phyloP scores from a whole-genome alignment of 1,140 invertebrate genomes.

The Drosophila bocqueti region DNA sequence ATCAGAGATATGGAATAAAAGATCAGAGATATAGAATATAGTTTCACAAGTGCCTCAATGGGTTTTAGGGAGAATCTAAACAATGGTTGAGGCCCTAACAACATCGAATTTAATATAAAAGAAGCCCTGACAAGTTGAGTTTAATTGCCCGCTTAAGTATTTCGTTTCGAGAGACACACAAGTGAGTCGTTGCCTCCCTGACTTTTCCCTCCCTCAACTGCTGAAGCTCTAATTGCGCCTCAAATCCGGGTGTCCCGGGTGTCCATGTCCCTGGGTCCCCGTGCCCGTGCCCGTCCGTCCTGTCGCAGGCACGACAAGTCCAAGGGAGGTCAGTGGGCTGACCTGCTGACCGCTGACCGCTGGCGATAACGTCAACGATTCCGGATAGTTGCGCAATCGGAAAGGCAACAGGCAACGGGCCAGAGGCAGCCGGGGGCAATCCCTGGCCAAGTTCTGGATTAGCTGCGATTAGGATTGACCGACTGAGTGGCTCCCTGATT shows the following conservation, averaged over 20 bases:
- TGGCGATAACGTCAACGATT: slow-evolving; percentile 19
- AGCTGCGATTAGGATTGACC: slow-evolving; percentile 65
- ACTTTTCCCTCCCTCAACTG: not conserved
- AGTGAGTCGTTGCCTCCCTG: not conserved
- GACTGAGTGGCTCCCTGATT: slow-evolving; percentile 64
- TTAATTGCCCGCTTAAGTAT: not conserved
- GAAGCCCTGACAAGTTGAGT: not conserved
- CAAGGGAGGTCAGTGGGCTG: slow-evolving; percentile 11
- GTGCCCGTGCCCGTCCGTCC: too few relatives aligned
- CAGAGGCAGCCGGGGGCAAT: not conserved
- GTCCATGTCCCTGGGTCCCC: not conserved
- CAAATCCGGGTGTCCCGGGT: not conserved
- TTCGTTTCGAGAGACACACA: not conserved
- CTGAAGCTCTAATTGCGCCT: slow-evolving; percentile 24
- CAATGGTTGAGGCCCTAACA: not conserved
- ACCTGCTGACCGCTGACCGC: slow-evolving; percentile 20
- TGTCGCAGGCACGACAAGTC: not conserved
- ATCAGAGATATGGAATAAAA: too few relatives aligned
- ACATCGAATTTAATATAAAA: not conserved
- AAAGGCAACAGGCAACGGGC: not conserved
- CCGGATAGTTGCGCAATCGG: slow-evolving; percentile 27
- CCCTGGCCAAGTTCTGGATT: slow-evolving; percentile 15
- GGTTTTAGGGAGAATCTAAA: too few relatives aligned
- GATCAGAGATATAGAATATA: too few relatives aligned
- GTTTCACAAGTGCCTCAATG: too few relatives aligned